These are phyloP conservation scores for Pilophorus perplexus DNA, from an alignment of 2,888 invertebrate species.

Conservation along the genomic window DNA sequence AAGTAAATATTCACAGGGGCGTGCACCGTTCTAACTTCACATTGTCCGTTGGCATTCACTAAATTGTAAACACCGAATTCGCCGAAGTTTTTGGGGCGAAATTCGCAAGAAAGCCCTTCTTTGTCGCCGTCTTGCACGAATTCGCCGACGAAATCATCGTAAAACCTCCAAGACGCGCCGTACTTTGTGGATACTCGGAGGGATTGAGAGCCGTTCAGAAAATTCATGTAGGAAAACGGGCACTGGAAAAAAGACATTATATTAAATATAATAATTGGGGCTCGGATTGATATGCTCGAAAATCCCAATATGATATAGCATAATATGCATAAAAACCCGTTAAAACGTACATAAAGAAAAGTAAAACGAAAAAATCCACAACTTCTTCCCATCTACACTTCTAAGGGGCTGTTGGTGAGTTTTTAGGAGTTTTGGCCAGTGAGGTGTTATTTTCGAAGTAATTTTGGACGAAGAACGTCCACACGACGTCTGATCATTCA, in stretches of 20 bases:
- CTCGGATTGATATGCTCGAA: too few species aligned
- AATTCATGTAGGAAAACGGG: constrained; percentile 60
- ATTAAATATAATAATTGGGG: too few species aligned
- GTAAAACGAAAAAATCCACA: too few species aligned
- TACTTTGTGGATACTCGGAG: constrained; percentile 58
- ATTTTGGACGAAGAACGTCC: too few species aligned
- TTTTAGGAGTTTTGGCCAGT: too few species aligned
- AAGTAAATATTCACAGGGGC: constrained; percentile 69
- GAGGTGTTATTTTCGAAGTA: too few species aligned
- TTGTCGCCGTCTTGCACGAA: constrained; percentile 35
- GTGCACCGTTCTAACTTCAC: constrained; percentile 59
- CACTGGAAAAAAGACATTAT: constrained; percentile 63
- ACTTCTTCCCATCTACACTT: too few species aligned
- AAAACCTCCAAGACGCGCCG: constrained; percentile 60
- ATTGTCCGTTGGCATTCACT: constrained; percentile 55
- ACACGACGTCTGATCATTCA: too few species aligned
- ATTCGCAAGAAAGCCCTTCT: constrained; percentile 55
- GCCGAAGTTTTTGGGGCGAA: constrained; percentile 58
- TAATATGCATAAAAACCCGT: too few species aligned
- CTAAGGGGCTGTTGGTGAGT: too few species aligned
- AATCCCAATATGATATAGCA: too few species aligned
- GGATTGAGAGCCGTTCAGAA: constrained; percentile 51
- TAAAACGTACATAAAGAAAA: too few species aligned
- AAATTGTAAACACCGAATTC: constrained; percentile 73
- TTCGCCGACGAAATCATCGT: constrained; percentile 48